Percentiles rank a stretch among this genome's conserved stretches.
phyloP scores from a whole-genome alignment of 2,888 invertebrate species.

The Metallyticus violacea region DNA sequence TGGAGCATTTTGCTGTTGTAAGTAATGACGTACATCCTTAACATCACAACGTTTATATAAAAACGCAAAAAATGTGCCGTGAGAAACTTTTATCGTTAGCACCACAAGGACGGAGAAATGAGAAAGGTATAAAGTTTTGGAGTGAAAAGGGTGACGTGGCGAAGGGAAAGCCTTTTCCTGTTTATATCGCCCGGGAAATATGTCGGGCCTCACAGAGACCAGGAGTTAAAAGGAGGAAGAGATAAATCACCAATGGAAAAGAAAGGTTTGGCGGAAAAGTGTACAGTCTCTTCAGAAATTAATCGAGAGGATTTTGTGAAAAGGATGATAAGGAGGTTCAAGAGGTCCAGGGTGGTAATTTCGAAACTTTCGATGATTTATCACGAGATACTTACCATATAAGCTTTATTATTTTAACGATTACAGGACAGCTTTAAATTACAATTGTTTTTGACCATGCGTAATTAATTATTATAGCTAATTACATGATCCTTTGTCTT shows the following conservation, averaged over 20 bases:
- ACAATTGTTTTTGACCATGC: no score
- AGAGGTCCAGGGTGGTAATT: neutral
- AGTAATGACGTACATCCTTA: neutral
- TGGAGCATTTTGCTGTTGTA: no score
- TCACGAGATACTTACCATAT: no score
- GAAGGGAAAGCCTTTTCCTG: neutral
- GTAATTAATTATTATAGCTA: no score
- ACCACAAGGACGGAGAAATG: neutral
- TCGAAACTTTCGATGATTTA: neutral
- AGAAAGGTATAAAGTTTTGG: neutral
- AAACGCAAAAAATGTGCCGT: neutral
- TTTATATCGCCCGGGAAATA: neutral
- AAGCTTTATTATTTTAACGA: no score
- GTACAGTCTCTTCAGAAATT: neutral
- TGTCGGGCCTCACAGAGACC: neutral
- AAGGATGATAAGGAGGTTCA: neutral
- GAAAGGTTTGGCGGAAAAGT: no score
- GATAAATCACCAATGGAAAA: neutral
- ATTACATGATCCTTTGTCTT: no score
- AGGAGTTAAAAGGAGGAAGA: neutral
- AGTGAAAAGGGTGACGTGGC: neutral
- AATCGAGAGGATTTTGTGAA: neutral
- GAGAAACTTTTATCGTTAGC: neutral
- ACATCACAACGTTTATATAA: neutral
- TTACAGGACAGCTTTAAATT: no score